Conservation (phyloP, 2,113 vertebrate genomes). For the Rhagologus leucostigma region DNA sequence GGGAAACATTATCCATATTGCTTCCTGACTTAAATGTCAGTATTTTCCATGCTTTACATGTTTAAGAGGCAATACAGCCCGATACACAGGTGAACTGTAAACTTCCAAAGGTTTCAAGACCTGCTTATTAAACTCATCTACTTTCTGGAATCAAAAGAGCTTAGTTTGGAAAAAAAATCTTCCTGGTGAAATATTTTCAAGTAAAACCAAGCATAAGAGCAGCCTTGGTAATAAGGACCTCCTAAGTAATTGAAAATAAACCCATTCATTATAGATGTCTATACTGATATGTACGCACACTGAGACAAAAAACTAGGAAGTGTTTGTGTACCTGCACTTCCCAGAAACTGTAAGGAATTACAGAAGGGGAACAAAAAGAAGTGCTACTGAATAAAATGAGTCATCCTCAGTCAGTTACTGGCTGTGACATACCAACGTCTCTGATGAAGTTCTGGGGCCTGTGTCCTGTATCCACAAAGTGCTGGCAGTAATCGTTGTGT, state of each 20-base stretch:
- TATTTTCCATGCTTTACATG: neutral
- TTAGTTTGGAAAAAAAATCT: neutral
- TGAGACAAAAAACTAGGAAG: neutral
- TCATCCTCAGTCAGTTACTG: neutral
- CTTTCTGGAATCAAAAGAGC: neutral
- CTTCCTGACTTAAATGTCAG: neutral
- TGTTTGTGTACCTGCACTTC: neutral
- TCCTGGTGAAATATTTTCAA: neutral
- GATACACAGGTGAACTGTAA: neutral
- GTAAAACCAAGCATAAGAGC: neutral
- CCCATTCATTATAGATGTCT: neutral
- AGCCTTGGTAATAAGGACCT: neutral
- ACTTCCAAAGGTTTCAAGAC: neutral
- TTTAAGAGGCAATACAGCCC: neutral
- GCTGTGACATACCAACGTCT: constrained; percentile 87
- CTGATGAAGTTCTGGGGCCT: constrained; percentile 98
- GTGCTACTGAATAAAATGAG: neutral
- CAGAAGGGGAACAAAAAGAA: neutral
- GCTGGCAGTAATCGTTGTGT: constrained; percentile 99
- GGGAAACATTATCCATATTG: neutral
- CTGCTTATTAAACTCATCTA: neutral
- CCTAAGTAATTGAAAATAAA: neutral
- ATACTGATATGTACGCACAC: neutral
- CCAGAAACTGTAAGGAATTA: neutral
- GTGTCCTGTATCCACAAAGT: constrained; percentile 97